Evolutionary conservation across 2,113 vertebrate genomes (phyloP), one percentile per base, ranked within the genome.

Genomic region (Tachycineta bicolor): DNA sequence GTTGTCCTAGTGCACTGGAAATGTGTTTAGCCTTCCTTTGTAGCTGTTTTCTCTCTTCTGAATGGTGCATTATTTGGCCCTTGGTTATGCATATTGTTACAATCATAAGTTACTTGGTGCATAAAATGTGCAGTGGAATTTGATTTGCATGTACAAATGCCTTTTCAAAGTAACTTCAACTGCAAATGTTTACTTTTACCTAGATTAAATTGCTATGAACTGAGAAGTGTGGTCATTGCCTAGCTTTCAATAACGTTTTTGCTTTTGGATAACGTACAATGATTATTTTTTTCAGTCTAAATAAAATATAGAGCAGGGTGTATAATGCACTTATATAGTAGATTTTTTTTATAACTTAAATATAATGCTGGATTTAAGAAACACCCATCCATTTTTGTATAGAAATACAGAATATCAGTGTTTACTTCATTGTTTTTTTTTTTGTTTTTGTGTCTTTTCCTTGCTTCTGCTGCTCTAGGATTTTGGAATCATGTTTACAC

Each of bases 401-500:
- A n/a, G 14, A 6, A 43, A 12, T 86, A 46, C 53, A 76, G 64
- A 95, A 74, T 77, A 41, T 91, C 46, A 64, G 83, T 93, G 55
- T 77, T 94, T 85, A 15, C 58, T 44, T 96, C 53, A 43, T 63
- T 96, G 20, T 34, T 47, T 92, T 93, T 92, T 93, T 63, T 95
- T 70, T 92, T 14, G 28, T 31, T 93, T 70, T 63, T 83, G 14
- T 55, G 46, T 77, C 63, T 75, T 50, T 31, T 4, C 37, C 31
- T 69, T 89, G 34, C 60, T 93, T 97, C 41, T 94, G 33, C 90
- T 94, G 44, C 74, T 96, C 59, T 97, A 99, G 99, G 99, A 99
- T 95, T 99, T 99, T 93, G 98, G 98, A 87, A 96, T 99, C 95
- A 99, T 99, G 99, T 99, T 99, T 97, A 97, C 99, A 94, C 99